phyloP scores from a whole-genome alignment of 2,797 vertebrate species.

The Okamejei kenojei region DNA sequence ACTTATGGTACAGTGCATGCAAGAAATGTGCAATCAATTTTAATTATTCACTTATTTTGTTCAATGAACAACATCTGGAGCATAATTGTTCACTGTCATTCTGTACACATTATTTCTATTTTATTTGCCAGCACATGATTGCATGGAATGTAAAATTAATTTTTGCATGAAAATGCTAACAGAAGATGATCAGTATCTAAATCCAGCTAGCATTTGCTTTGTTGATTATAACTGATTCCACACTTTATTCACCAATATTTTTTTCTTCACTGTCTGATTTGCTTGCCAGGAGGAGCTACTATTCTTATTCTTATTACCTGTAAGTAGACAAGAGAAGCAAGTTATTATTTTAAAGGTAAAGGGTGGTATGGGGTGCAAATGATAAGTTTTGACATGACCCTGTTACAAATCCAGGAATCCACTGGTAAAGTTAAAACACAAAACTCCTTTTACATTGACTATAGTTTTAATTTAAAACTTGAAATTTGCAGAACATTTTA shows the following conservation, averaged over 20 bases:
- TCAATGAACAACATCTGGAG: slow-evolving; percentile 55
- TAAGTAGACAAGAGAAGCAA: slow-evolving; percentile 88
- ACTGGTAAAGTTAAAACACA: neutral
- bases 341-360: slow-evolving; percentile 39
- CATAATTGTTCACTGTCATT: slow-evolving; percentile 58
- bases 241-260: slow-evolving; percentile 97
- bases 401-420: neutral
- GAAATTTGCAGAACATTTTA: neutral
- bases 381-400: slow-evolving; percentile 35
- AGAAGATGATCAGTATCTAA: slow-evolving; percentile 55
- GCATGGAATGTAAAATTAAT: slow-evolving; percentile 61
- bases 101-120: slow-evolving; percentile 54
- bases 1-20: slow-evolving; percentile 50
- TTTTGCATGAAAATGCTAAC: slow-evolving; percentile 67
- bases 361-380: neutral
- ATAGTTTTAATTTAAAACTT: neutral
- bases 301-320: slow-evolving; percentile 99
- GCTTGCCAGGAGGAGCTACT: slow-evolving; percentile 99
- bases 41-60: slow-evolving; percentile 52
- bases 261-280: slow-evolving; percentile 97
- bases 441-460: neutral
- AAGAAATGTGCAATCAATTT: slow-evolving; percentile 59
- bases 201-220: slow-evolving; percentile 74
- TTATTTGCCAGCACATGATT: slow-evolving; percentile 55
- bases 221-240: slow-evolving; percentile 81